Evolutionary conservation across 2,113 vertebrate species (phyloP).

Genomic region (Seriola quinqueradiata): DNA sequence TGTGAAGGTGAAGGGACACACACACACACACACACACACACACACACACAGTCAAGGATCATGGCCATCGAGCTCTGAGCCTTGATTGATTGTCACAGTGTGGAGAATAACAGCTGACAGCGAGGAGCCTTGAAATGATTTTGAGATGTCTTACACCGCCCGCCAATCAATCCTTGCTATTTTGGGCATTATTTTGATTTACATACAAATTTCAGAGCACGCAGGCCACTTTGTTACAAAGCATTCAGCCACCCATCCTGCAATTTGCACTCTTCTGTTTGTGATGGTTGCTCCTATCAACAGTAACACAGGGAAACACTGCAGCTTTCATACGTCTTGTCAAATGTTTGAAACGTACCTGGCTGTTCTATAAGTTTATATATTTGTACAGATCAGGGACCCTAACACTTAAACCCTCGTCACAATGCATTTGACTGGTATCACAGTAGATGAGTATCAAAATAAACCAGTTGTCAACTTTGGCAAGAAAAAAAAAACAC

Average conservation of each 20-base stretch:
- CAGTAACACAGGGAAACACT: background rate
- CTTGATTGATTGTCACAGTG: slow-evolving; percentile 60
- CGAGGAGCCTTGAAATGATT: slow-evolving; percentile 48
- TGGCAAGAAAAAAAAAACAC: background rate
- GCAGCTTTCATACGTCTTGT: background rate
- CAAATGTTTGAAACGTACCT: background rate
- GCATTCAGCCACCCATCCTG: background rate
- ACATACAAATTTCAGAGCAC: slow-evolving; percentile 17
- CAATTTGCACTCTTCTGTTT: background rate
- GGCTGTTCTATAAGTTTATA: background rate
- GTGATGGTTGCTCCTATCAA: background rate
- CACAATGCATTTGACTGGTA: background rate
- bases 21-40: slow-evolving; percentile 21
- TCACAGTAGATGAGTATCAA: background rate
- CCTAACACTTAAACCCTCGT: background rate
- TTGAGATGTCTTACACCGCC: slow-evolving; percentile 10
- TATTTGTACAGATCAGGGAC: background rate
- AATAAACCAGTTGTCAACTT: slow-evolving; percentile 6
- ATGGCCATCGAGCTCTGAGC: slow-evolving; percentile 29
- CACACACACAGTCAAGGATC: slow-evolving; percentile 53
- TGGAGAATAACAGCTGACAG: slow-evolving; percentile 41
- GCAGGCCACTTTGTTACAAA: background rate
- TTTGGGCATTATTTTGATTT: slow-evolving; percentile 46
- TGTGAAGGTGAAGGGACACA: slow-evolving; percentile 42
- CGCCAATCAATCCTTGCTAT: slow-evolving; percentile 48